A percentile compares a stretch with the other conserved stretches of the same genome.
phyloP scores from a whole-genome alignment of 2,888 invertebrate genomes.

The Stenichneumon culpator region DNA sequence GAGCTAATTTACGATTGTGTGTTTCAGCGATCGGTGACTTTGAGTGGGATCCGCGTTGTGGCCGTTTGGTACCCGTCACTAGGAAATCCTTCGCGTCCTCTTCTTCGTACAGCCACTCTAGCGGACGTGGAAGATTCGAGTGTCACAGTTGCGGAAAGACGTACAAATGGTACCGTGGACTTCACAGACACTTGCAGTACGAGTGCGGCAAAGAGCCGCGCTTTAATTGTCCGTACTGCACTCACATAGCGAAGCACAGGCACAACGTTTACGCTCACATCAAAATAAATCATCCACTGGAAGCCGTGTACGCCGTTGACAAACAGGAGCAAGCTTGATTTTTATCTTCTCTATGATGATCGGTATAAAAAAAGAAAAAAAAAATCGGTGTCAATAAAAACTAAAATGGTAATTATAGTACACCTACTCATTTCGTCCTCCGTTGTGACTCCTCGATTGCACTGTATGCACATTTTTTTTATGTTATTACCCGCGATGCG shows the following conservation, averaged over 20 bases:
- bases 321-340: slow-evolving; percentile 77
- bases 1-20: slow-evolving; percentile 25
- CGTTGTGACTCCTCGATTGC: not conserved
- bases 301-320: slow-evolving; percentile 62
- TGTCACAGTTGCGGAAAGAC: slow-evolving; percentile 87
- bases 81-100: not conserved
- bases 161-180: slow-evolving; percentile 88
- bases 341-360: not conserved
- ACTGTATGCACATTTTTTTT: not conserved
- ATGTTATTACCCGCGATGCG: not conserved
- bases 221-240: slow-evolving; percentile 71
- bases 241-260: slow-evolving; percentile 51
- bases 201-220: slow-evolving; percentile 77
- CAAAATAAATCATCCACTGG: slow-evolving; percentile 50
- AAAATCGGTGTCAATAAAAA: not conserved
- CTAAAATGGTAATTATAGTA: not conserved
- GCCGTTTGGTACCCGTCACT: slow-evolving; percentile 5
- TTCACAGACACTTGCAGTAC: slow-evolving; percentile 84
- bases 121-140: slow-evolving; percentile 77
- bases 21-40: slow-evolving; percentile 41
- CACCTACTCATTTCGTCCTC: not conserved
- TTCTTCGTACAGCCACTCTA: slow-evolving; percentile 66
- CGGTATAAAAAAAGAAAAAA: not conserved
- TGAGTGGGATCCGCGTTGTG: slow-evolving; percentile 21
- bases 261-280: slow-evolving; percentile 57